Evolutionary conservation across 2,888 invertebrate genomes (phyloP).

Genomic region (Drosophila glabriapex): DNA sequence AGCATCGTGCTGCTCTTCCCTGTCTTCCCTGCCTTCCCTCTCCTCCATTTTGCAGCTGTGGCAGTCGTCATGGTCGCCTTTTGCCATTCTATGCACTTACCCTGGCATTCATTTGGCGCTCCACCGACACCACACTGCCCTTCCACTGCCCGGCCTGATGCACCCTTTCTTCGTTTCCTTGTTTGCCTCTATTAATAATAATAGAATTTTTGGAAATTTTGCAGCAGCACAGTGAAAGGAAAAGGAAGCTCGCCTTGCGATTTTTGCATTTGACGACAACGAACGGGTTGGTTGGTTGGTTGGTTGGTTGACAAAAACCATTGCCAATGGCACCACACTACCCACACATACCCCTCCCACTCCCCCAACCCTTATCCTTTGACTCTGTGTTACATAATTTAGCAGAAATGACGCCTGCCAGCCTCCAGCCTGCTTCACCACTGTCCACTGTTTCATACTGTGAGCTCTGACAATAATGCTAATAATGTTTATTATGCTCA

Average conservation of each 20-base stretch:
- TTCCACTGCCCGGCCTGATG: not conserved
- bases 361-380: slow-evolving; percentile 1
- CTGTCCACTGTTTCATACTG: slow-evolving; percentile 3
- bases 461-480: slow-evolving; percentile 68
- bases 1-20: slow-evolving; percentile 28
- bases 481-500: slow-evolving; percentile 63
- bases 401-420: slow-evolving; percentile 19
- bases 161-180: not conserved
- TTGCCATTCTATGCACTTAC: slow-evolving; percentile 25
- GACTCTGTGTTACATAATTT: slow-evolving; percentile 47
- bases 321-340: slow-evolving; percentile 29
- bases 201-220: slow-evolving; percentile 80
- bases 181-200: slow-evolving; percentile 73
- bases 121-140: not conserved
- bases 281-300: slow-evolving; percentile 60
- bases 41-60: slow-evolving; percentile 19
- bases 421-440: not conserved
- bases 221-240: slow-evolving; percentile 63
- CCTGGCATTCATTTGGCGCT: slow-evolving; percentile 52
- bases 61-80: slow-evolving; percentile 70
- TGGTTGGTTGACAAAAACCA: slow-evolving; percentile 42
- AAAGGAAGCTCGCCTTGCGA: slow-evolving; percentile 72
- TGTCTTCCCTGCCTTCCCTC: not conserved
- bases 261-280: slow-evolving; percentile 73
- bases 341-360: not conserved